Evolutionary conservation across 37 sponge, comb jelly and placozoan genomes (phyloP).

Genomic region (Mnemiopsis leidyi): DNA sequence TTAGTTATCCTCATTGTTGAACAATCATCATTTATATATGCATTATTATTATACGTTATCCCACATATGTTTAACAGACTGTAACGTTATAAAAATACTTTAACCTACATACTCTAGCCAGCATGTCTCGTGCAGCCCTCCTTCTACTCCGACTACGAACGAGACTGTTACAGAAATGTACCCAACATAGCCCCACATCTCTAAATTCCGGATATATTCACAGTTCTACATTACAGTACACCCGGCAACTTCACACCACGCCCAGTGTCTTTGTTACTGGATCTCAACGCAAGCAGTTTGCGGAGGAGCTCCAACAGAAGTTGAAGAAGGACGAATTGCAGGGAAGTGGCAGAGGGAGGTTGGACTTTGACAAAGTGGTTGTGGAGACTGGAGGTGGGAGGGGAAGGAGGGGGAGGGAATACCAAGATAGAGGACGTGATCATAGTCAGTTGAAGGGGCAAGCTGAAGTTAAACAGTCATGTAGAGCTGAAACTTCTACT

Average conservation of each 20-base stretch:
- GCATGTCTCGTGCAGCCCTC: not conserved
- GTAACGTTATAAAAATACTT: no score
- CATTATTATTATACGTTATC: no score
- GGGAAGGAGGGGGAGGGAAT: not conserved
- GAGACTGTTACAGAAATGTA: not conserved
- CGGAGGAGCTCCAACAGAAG: not conserved
- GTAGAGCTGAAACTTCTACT: not conserved
- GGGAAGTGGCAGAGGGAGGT: not conserved
- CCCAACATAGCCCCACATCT: not conserved
- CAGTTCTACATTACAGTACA: not conserved
- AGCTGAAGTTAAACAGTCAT: not conserved
- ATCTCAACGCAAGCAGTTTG: not conserved
- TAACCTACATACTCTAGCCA: not conserved
- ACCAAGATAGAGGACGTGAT: not conserved
- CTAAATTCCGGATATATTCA: not conserved
- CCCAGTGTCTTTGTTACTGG: not conserved
- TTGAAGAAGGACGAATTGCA: not conserved
- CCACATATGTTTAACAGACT: no score
- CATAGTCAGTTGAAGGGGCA: not conserved
- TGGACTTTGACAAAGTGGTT: not conserved
- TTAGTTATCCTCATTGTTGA: no score
- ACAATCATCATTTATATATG: no score
- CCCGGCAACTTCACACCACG: conserved; percentile 9
- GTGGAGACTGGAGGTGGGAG: no score
- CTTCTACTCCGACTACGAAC: not conserved